phyloP scores from a whole-genome alignment of 2,888 invertebrate species.

The Synergus laeviventris region DNA sequence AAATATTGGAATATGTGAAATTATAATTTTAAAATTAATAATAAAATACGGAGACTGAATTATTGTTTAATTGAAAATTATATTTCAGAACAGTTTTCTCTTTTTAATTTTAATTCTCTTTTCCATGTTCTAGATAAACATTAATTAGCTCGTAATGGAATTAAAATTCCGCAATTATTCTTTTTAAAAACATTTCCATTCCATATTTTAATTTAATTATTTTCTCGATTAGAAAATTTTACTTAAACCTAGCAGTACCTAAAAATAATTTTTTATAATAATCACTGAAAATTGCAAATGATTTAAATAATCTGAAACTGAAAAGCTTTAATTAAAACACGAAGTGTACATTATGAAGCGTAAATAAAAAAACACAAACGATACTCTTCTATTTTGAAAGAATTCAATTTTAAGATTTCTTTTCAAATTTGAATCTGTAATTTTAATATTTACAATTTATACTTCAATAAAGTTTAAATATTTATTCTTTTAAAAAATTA shows the following conservation, averaged over 20 bases:
- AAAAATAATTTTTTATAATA: too few species aligned
- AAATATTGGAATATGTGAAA: too few species aligned
- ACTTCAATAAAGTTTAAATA: too few species aligned
- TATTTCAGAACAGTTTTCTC: neutral
- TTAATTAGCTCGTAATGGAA: neutral
- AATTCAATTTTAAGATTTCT: neutral
- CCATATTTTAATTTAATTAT: too few species aligned
- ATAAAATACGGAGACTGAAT: neutral
- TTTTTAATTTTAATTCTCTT: neutral
- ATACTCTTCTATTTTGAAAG: neutral
- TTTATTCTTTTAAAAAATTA: too few species aligned
- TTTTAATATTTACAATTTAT: neutral
- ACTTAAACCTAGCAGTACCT: too few species aligned
- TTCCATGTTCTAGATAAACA: neutral
- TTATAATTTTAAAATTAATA: too few species aligned
- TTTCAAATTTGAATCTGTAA: neutral
- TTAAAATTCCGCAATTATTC: neutral
- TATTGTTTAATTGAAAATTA: neutral
- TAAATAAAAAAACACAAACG: neutral
- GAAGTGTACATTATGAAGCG: too few species aligned
- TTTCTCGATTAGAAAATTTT: too few species aligned
- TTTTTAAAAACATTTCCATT: neutral
- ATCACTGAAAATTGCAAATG: too few species aligned
- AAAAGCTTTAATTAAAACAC: too few species aligned
- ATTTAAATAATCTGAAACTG: too few species aligned